Conservation (phyloP, 2,797 vertebrate species). For the Bradypodion pumilum region DNA sequence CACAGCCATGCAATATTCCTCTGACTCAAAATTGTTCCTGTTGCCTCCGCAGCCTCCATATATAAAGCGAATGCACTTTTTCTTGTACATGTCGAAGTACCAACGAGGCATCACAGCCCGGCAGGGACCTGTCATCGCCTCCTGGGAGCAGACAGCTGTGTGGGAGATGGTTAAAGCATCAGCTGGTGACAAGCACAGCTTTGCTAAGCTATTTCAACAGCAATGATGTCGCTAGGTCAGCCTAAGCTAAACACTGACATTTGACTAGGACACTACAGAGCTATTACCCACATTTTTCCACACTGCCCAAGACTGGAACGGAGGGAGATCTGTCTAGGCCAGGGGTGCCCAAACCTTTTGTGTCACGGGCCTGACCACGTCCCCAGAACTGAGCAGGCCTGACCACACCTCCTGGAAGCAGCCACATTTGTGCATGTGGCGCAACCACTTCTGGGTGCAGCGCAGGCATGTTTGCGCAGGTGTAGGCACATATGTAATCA, state of each 20-base stretch:
- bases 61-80: conserved; percentile 93
- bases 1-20: conserved; percentile 98
- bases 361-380: no score
- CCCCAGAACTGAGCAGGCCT: no score
- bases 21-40: conserved; percentile 99
- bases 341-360: no score
- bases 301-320: not conserved
- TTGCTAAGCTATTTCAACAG: not conserved
- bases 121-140: conserved; percentile 95
- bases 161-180: conserved; percentile 79
- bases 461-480: no score
- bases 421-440: no score
- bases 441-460: no score
- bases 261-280: not conserved
- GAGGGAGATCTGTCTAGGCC: not conserved
- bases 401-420: no score
- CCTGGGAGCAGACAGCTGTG: conserved; percentile 97
- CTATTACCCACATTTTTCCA: not conserved
- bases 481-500: no score
- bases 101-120: conserved; percentile 94
- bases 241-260: not conserved
- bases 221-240: not conserved
- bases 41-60: conserved; percentile 98
- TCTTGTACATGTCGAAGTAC: conserved; percentile 92
- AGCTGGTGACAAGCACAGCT: conserved; percentile 66